Base-by-base conservation (phyloP, 2,113 vertebrate species). In the Triplophysa dalaica region DNA sequence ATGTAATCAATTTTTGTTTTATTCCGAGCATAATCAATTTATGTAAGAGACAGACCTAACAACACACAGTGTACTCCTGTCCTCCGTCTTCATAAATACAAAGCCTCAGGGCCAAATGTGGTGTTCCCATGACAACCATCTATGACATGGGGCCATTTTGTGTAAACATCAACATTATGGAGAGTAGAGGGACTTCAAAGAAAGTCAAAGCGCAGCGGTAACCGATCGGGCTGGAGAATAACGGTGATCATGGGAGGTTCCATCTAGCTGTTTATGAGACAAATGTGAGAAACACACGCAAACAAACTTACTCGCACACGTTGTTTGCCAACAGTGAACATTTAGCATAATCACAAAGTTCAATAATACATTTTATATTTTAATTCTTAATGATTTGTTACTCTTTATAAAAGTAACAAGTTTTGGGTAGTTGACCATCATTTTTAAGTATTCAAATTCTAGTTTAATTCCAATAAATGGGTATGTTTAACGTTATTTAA, bases 61-160 rank as follows among this genome's bases (percentile, higher is more conserved):
- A 73, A 11, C 50, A 19, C 43, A 43, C 7, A 67, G 63, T 75
- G 70, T 54, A 60, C 52, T 81, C 75, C 52, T 75, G 75, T 54
- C 80, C 81, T 68, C 48, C 66, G 60, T 70, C 70, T 76, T 68
- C 74, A 52, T 84, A 75, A 29, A 81, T 70, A 78, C 45, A 26
- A 43, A 70, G 77, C 48, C 79, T 70, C 52, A 56, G 68, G 76
- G 61, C 61, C 29, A 17, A 62, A 67, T 66, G 62, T 54, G 68
- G 66, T 76, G 83, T 85, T 82, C 80, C 83, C 77, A 82, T 85
- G 83, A 76, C 66, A 41, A 82, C 80, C 70, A 16, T 38, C 48
- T 38, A 77, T 79, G 80, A 82, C 67, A 81, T 54, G 50, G 74
- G 69, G 75, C 79, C 41, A 67, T 64, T 79, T 79, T 79, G 76